Evolutionary conservation across 2,113 vertebrate genomes (phyloP).

Genomic region (Ursus arctos): DNA sequence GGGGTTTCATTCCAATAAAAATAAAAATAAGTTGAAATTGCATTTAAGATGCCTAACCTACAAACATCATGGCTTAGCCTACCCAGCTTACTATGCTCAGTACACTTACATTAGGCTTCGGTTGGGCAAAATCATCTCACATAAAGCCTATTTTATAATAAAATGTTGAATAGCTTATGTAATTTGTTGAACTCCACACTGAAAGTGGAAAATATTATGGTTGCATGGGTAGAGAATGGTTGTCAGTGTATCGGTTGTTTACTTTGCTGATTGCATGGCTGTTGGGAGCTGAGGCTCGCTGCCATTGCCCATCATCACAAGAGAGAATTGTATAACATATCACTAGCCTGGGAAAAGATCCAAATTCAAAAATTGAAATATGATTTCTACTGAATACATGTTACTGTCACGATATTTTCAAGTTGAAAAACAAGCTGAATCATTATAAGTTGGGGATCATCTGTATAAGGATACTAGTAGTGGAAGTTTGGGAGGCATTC

Average conservation of each 20-base stretch:
- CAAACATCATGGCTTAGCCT: not conserved
- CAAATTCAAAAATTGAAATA: not conserved
- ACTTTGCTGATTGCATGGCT: not conserved
- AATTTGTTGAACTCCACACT: not conserved
- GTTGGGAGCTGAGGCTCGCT: not conserved
- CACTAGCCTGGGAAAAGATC: not conserved
- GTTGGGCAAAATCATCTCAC: not conserved
- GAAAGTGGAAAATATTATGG: not conserved
- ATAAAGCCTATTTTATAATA: not conserved
- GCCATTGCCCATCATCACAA: not conserved
- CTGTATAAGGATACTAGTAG: not conserved
- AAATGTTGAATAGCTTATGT: not conserved
- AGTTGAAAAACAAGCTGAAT: not conserved
- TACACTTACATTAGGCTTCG: not conserved
- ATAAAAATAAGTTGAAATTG: not conserved
- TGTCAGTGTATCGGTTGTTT: not conserved
- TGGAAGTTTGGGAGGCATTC: not conserved
- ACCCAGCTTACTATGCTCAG: not conserved
- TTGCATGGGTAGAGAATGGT: not conserved
- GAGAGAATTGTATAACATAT: not conserved
- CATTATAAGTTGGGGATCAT: not conserved
- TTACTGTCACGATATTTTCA: not conserved
- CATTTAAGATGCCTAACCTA: not conserved
- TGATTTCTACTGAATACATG: not conserved
- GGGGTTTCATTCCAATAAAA: not conserved